phyloP scores from a whole-genome alignment of 2,888 invertebrate species.

The Euproctis similis region DNA sequence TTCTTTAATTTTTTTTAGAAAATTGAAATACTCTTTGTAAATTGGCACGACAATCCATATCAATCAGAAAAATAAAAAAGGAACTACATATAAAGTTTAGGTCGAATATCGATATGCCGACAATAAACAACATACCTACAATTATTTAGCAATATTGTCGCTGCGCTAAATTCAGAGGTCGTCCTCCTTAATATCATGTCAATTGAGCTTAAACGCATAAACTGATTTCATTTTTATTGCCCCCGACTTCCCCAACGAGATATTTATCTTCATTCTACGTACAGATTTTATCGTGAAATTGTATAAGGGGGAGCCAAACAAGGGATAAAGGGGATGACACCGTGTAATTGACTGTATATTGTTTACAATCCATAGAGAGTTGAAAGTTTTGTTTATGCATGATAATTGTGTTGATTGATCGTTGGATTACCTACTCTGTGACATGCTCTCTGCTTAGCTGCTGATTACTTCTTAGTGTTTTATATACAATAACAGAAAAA shows the following conservation, averaged over 20 bases:
- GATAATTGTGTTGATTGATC: conserved; percentile 3
- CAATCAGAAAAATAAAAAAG: too few species aligned
- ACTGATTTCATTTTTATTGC: conserved; percentile 71
- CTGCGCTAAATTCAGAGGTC: conserved; percentile 22
- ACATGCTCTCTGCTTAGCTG: too few species aligned
- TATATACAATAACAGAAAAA: too few species aligned
- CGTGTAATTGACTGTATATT: conserved; percentile 60
- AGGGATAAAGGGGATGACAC: conserved; percentile 52
- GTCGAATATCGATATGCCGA: too few species aligned
- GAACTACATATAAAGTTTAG: too few species aligned
- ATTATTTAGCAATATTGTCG: conserved; percentile 7
- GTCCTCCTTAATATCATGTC: conserved; percentile 55
- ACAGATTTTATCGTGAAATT: conserved; percentile 65
- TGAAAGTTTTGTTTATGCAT: conserved; percentile 20
- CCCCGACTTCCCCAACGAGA: conserved; percentile 51
- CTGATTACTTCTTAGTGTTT: too few species aligned
- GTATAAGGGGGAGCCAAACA: conserved; percentile 48
- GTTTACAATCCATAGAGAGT: conserved; percentile 45
- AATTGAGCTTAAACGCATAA: conserved; percentile 67
- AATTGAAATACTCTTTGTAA: too few species aligned
- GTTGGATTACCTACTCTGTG: background rate
- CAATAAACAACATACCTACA: conserved; percentile 5
- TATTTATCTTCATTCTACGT: conserved; percentile 71
- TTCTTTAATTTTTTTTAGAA: too few species aligned
- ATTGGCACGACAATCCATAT: too few species aligned